A percentile compares a stretch with the other conserved stretches of the same genome.
phyloP scores from a whole-genome alignment of 2,113 vertebrate species.

The Chrysemys picta region DNA sequence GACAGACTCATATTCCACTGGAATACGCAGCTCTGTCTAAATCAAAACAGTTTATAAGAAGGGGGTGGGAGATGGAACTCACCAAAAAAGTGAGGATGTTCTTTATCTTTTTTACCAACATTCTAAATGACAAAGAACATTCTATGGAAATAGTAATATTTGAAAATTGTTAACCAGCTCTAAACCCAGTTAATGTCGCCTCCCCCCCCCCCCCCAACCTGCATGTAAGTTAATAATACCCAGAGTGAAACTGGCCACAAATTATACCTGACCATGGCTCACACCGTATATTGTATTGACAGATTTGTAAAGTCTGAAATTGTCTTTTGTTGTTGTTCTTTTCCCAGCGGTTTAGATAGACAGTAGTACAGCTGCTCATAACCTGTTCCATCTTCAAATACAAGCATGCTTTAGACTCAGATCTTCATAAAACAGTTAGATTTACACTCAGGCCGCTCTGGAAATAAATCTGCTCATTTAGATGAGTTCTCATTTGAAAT shows the following conservation, averaged over 20 bases:
- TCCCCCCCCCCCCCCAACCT: too few species aligned
- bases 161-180: not conserved
- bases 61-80: not conserved
- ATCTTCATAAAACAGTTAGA: slow-evolving; percentile 72
- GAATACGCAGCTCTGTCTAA: not conserved
- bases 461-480: slow-evolving; percentile 79
- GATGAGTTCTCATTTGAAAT: slow-evolving; percentile 76
- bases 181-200: not conserved
- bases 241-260: not conserved
- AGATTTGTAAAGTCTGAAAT: not conserved
- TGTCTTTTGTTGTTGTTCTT: slow-evolving; percentile 29
- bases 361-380: slow-evolving; percentile 25
- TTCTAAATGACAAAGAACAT: not conserved
- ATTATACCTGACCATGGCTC: not conserved
- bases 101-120: not conserved
- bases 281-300: not conserved
- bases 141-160: not conserved
- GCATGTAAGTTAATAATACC: not conserved
- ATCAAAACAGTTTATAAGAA: not conserved
- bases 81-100: not conserved
- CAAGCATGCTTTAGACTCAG: slow-evolving; percentile 49
- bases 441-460: slow-evolving; percentile 71
- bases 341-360: slow-evolving; percentile 21
- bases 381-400: slow-evolving; percentile 41
- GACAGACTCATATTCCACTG: not conserved